Evolutionary conservation across 2,113 vertebrate genomes (phyloP).

Genomic region (Chaetodon auriga): DNA sequence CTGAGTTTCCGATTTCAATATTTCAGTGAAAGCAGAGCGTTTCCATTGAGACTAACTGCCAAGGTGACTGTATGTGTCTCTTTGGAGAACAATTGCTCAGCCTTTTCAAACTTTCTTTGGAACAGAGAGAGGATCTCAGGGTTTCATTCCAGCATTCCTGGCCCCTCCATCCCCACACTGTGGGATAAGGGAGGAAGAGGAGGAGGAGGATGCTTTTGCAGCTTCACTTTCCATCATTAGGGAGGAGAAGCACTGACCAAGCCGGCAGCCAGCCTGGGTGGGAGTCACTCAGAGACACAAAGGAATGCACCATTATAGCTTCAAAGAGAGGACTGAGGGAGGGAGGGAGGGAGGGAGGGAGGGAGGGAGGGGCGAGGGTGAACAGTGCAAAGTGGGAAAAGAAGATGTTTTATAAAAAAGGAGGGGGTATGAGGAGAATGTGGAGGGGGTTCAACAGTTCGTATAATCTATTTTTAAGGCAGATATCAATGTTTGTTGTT

Average conservation of each 20-base stretch:
- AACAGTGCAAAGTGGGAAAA: conserved; percentile 6
- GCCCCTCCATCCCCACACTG: conserved; percentile 30
- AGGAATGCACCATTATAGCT: conserved; percentile 67
- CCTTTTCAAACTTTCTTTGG: background rate
- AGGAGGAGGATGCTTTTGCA: conserved; percentile 40
- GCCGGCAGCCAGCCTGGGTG: conserved; percentile 44
- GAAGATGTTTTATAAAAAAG: background rate
- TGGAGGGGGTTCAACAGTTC: background rate
- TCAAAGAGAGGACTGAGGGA: conserved; percentile 45
- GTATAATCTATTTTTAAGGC: background rate
- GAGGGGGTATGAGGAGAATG: too few species aligned
- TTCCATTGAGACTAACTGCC: background rate
- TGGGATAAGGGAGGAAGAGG: conserved; percentile 22
- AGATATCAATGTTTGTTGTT: background rate
- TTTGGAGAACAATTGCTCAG: background rate
- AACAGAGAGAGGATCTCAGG: background rate
- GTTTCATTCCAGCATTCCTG: conserved; percentile 49
- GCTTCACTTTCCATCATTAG: conserved; percentile 64
- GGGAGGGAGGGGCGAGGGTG: background rate
- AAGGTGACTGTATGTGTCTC: background rate
- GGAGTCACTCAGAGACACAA: conserved; percentile 60
- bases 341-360: background rate
- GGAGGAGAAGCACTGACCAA: conserved; percentile 54
- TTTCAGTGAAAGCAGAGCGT: background rate
- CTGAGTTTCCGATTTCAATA: background rate